Evolutionary conservation across 2,113 vertebrate species (phyloP).

Genomic region (Tragulus kanchil): DNA sequence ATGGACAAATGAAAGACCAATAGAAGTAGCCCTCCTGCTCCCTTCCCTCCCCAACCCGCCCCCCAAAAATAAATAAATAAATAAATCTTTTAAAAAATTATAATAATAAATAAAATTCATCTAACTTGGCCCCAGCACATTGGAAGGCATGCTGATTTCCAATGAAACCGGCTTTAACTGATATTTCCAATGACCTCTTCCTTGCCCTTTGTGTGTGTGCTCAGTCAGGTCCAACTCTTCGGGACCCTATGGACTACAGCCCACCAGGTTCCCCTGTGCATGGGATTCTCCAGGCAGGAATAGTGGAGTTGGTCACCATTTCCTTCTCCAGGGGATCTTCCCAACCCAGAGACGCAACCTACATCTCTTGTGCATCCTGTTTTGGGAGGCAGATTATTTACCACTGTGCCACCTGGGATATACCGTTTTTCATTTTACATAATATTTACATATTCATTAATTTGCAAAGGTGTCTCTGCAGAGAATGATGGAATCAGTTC

Average conservation of each 20-base stretch:
- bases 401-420: background rate
- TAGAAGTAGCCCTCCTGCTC: too few relatives aligned
- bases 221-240: background rate
- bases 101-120: background rate
- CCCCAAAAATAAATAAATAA: too few relatives aligned
- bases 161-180: background rate
- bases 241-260: background rate
- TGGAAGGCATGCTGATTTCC: too few relatives aligned
- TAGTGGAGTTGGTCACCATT: background rate
- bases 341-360: background rate
- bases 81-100: too few relatives aligned
- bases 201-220: background rate
- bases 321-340: background rate
- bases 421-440: background rate
- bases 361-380: background rate
- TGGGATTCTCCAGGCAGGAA: background rate
- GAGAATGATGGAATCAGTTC: background rate
- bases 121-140: background rate
- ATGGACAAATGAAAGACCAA: too few relatives aligned
- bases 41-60: too few relatives aligned
- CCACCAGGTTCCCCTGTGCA: fast-evolving
- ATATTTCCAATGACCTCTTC: background rate
- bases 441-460: slow-evolving; percentile 26
- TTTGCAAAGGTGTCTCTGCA: background rate
- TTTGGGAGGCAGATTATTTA: background rate